These are phyloP conservation scores for Pachyuromys duprasi DNA, from an alignment of 2,797 vertebrate species.

Conservation along the genomic window DNA sequence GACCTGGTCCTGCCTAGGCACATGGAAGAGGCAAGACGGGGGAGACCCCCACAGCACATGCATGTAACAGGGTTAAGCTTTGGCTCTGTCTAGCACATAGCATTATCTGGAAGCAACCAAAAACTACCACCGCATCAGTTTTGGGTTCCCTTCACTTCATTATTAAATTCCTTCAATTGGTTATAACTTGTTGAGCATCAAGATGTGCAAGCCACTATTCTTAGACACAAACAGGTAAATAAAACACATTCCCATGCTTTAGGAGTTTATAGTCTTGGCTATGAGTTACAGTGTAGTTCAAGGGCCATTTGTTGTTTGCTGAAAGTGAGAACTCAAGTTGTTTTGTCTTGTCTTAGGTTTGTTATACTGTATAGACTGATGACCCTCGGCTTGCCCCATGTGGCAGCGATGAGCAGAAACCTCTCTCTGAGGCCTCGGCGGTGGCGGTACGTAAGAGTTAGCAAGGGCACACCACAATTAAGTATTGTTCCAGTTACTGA, in stretches of 20 bases:
- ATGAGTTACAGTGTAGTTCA: not conserved
- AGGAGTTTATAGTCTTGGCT: not conserved
- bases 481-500: not conserved
- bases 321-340: not conserved
- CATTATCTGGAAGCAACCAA: not conserved
- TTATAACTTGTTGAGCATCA: conserved; percentile 6
- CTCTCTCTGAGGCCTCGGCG: not conserved
- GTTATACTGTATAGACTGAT: not conserved
- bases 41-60: not conserved
- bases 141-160: not conserved
- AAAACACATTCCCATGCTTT: not conserved
- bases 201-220: not conserved
- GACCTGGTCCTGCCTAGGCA: not conserved
- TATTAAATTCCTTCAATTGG: not conserved
- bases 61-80: not conserved
- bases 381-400: not conserved
- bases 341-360: not conserved
- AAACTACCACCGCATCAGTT: not conserved
- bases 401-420: not conserved
- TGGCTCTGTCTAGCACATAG: not conserved
- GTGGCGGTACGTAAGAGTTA: not conserved
- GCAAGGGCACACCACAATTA: not conserved
- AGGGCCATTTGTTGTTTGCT: not conserved
- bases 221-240: not conserved
- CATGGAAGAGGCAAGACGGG: not conserved